phyloP scores from a whole-genome alignment of 2,888 invertebrate genomes.

The Megaustenia siamemsis region DNA sequence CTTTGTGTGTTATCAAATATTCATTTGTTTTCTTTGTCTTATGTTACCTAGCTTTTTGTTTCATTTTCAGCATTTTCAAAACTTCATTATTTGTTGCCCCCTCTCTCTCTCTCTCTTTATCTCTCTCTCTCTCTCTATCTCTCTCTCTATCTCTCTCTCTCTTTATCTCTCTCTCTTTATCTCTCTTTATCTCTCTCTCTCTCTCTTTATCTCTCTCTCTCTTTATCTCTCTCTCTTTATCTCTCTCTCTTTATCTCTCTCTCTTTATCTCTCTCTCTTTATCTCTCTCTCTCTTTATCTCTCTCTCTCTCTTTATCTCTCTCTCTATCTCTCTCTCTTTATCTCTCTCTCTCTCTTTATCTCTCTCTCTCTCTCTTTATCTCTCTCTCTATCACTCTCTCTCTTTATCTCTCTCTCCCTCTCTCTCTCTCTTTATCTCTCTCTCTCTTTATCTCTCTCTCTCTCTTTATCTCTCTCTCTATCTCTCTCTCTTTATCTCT shows the following conservation, averaged over 20 bases:
- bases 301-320: background rate
- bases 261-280: conserved; percentile 8
- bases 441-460: background rate
- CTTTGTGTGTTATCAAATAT: no score
- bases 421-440: background rate
- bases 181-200: background rate
- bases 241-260: background rate
- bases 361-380: background rate
- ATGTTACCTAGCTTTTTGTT: no score
- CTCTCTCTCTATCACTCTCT: background rate
- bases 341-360: background rate
- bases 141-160: background rate
- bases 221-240: background rate
- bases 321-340: background rate
- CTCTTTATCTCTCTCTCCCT: background rate
- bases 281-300: conserved; percentile 21
- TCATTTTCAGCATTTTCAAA: background rate
- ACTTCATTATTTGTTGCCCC: background rate
- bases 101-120: background rate
- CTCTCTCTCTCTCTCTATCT: background rate
- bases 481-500: no score
- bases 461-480: background rate
- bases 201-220: background rate
- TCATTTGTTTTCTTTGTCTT: no score
- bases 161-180: no score